A percentile compares a stretch with the other conserved stretches of the same genome.
Conservation (phyloP, 2,113 vertebrate species). For the Dipodomys ordii region DNA sequence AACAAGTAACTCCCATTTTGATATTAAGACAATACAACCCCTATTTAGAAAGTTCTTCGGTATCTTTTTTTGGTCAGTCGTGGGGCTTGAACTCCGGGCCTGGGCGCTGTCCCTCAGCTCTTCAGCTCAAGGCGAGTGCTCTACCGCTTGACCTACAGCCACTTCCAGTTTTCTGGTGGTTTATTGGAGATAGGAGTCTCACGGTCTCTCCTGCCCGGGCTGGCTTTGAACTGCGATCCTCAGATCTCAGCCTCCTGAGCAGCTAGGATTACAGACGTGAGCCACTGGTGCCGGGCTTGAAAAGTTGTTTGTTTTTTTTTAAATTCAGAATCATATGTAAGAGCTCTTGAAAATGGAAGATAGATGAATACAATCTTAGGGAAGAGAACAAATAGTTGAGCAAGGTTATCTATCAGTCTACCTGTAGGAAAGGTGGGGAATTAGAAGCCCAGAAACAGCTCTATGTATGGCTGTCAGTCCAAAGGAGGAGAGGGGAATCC, state of each 20-base stretch:
- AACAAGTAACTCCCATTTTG: constrained; percentile 3
- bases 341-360: constrained; percentile 41
- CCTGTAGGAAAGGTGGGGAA: not conserved
- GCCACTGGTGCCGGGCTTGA: not conserved
- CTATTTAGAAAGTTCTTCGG: constrained; percentile 8
- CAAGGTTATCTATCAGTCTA: not conserved
- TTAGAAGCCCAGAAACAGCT: constrained; percentile 27
- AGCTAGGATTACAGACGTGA: too few species aligned
- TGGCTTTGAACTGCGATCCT: too few species aligned
- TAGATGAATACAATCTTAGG: not conserved
- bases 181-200: too few species aligned
- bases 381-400: constrained; percentile 33
- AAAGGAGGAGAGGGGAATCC: not conserved
- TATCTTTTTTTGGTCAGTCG: not conserved
- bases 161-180: too few species aligned
- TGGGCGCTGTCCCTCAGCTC: too few species aligned
- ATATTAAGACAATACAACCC: not conserved
- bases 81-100: too few species aligned
- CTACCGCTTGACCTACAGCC: too few species aligned
- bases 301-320: not conserved
- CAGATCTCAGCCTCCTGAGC: too few species aligned
- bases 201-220: too few species aligned
- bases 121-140: too few species aligned
- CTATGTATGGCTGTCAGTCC: not conserved
- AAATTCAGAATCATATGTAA: not conserved